Evolutionary conservation across 1,140 invertebrate species (phyloP), one percentile per base, ranked within the genome.

Genomic region (Brachionus sp.): DNA sequence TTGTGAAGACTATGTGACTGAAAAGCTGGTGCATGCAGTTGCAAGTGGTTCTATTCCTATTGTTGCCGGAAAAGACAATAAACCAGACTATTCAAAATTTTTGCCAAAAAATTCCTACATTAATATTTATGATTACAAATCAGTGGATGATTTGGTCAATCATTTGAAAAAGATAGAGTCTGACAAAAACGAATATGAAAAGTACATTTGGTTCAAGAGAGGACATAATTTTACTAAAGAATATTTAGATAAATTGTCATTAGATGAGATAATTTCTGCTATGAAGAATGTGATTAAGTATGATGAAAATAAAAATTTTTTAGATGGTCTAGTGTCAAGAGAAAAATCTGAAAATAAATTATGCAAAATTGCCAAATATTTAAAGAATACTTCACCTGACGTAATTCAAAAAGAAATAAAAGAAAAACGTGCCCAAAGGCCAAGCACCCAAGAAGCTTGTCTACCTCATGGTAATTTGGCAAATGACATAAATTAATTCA

Each of bases 1-100:
- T 42, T 95, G 94, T 88, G 89, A 94, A 25, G 94, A 96, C 90
- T 96, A 96, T 87, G 92, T 95, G 3, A 95, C 94, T 2, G 95
- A 96, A 88, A 96, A 96, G 86, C 90, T 95, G 13, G 57, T 82
- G 9, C 53, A 82, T 62, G 78, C 78, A 6, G 39, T 82, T 33
- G 78, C 78, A n/a, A 66, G 53, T 50, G 64, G 64, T 25, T 83
- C 82, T 37, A 62, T 83, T 39, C 82, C 82, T 19, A 83, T 83
- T 23, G 82, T 83, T 9, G 82, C 82, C 25, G 64, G 66, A 10
- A 39, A 42, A 35, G 19, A 73, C 19, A 57, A 57, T n/a, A 70
- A 73, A 39, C 82, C 82, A 37, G 37, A 83, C 13, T 83, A 83
- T 75, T 35, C 12, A 42, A 46, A 57, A 70, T 83, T 83, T 42